Percentiles rank a stretch among this genome's conserved stretches.
Conservation (phyloP, 1,140 invertebrate species). For the Agrilus planipennis region DNA sequence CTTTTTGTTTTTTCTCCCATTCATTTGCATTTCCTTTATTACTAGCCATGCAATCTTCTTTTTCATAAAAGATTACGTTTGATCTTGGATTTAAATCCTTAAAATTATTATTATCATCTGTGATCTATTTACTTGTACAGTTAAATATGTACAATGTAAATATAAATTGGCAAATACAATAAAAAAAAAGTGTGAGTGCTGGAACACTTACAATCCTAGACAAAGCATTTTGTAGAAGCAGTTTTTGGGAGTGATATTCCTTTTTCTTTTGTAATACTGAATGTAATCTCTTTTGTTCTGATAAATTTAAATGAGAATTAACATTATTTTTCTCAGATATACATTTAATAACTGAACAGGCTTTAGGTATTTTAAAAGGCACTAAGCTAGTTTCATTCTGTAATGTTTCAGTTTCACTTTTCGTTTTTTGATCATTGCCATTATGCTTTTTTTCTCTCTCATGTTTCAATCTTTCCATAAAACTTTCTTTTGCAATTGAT, state of each 20-base stretch:
- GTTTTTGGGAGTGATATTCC: conserved; percentile 42
- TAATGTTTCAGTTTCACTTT: conserved; percentile 7
- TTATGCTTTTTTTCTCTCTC: conserved; percentile 24
- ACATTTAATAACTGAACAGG: conserved; percentile 3
- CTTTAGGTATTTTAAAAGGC: conserved; percentile 8
- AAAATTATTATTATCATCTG: no score
- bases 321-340: conserved; percentile 8
- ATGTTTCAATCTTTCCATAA: conserved; percentile 30
- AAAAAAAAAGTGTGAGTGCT: no score
- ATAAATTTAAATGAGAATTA: conserved; percentile 13
- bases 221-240: conserved; percentile 42
- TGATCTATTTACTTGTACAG: no score
- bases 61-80: conserved; percentile 46
- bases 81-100: conserved; percentile 42
- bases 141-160: no score
- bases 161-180: no score
- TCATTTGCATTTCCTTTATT: conserved; percentile 9
- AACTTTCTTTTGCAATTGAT: conserved; percentile 32
- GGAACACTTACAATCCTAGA: conserved; percentile 39
- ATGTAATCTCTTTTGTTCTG: conserved; percentile 44
- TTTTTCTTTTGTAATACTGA: conserved; percentile 43
- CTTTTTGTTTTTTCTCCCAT: conserved; percentile 8
- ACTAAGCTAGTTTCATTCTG: conserved; percentile 8
- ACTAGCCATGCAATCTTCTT: no score
- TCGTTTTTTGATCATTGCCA: conserved; percentile 11